These are phyloP conservation scores for Alectura lathami DNA, from an alignment of 2,113 vertebrate species.

Conservation along the genomic window DNA sequence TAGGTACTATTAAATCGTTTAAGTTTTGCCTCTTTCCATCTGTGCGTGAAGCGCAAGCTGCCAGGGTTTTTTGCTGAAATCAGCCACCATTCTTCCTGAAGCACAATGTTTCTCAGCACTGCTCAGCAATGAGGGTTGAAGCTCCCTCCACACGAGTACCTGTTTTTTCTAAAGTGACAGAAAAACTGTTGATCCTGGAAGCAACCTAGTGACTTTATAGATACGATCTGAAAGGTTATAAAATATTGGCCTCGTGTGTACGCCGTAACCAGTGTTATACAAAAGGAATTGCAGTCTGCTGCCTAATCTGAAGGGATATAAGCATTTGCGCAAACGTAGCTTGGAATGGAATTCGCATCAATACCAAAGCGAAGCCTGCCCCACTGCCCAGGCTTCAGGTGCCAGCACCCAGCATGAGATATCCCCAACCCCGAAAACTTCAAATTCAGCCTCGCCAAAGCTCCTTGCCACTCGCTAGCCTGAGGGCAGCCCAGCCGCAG, in stretches of 20 bases:
- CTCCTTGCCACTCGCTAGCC: too few species aligned
- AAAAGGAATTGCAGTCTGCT: background rate
- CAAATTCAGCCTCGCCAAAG: accelerated
- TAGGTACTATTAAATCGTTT: accelerated
- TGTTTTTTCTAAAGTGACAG: background rate
- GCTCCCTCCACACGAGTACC: background rate
- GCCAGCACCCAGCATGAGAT: accelerated
- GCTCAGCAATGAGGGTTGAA: background rate
- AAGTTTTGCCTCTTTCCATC: background rate
- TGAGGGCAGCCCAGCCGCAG: accelerated
- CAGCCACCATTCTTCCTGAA: background rate
- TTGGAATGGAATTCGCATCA: background rate
- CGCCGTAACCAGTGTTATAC: accelerated
- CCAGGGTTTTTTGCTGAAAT: background rate
- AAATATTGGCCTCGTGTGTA: accelerated
- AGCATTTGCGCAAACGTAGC: background rate
- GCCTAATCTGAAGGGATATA: background rate
- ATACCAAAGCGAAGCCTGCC: background rate
- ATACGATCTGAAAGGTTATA: accelerated
- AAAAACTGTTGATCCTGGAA: background rate
- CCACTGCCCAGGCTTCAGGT: background rate
- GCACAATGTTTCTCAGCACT: background rate
- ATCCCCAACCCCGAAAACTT: background rate
- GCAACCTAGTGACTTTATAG: background rate
- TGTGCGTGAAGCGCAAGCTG: background rate